Base-by-base conservation (phyloP, 2,113 vertebrate species). In the Mus pahari region DNA sequence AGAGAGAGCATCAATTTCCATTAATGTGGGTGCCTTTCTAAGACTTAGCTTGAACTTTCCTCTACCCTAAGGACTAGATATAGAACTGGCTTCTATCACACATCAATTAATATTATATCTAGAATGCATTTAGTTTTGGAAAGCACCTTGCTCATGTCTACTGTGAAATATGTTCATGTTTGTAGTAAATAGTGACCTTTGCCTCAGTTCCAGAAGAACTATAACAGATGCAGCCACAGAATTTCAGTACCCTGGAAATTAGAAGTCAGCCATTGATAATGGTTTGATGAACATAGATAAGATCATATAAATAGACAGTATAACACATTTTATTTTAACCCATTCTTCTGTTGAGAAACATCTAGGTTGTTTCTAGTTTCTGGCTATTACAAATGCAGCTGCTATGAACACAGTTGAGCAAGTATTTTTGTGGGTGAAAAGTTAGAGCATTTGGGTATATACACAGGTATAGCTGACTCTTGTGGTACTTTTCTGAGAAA, bases 91-190 rank as follows among this genome's bases (percentile, higher is more conserved):
- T 83, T 28, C 19, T 88, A 81, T 17, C 36, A 89, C 14, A 53
- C 1, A 66, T 10, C 1, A 75, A 70, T 28, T 78, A 22, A 19
- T 11, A 0, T 1, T 73, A 20, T 68, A 68, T 87, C 4, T 81
- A 26, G 16, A 70, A 68, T 5, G 1, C 0, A 62, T 48, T 36
- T n/a, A 73, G 19, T 36, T 86, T 81, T 3, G 13, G 7, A 20
- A 20, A 71, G 16, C 3, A 19, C 0, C 0, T 31, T 24, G 17
- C 0, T 60, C 3, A 36, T 36, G 13, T 19, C 7, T 75, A 42
- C 1, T 48, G 3, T 88, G 5, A 83, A 14, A 74, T 73, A 11
- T 73, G n/a, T 5, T 79, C 24, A 48, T 19, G 11, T 55, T 53
- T 93, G 7, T 93, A 31, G 11, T 78, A 39, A 22, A 58, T 39